Base-by-base conservation (phyloP, 2,797 vertebrate genomes). In the Oceanodroma leucorhoa region DNA sequence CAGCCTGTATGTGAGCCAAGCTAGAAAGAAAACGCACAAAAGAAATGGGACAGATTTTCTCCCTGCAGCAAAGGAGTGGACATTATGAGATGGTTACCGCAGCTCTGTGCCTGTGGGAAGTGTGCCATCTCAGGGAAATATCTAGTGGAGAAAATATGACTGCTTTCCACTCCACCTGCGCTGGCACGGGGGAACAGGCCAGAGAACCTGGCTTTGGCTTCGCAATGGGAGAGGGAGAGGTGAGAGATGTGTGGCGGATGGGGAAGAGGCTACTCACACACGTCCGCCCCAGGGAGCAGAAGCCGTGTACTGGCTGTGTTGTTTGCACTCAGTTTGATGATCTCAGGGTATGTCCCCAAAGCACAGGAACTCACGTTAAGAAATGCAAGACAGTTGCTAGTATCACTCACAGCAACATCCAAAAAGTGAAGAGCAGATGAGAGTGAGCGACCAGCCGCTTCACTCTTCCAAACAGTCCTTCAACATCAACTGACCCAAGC, bases 151-250 rank as follows among this genome's bases (percentile, higher is more conserved):
- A 50, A 91, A 67, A n/a, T 9, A 53, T 2, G 51, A 26, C 26
- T 65, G 32, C 30, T 84, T 87, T 69, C 30, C 3, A 1, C 26
- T 93, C 54, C 22, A 64, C 24, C 53, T 61, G 14, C 22, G 22
- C 57, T 72, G 61, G 41, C 41, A 13, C 0, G 13, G 38, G 21
- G 21, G 12, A 92, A 41, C 0, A 15, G 30, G n/a, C 32, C 48
- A 88, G 83, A 71, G 78, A 89, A 57, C 14, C 34, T 54, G 69
- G 27, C 53, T 90, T 60, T 65, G 70, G 45, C 66, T 82, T 87
- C 34, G 17, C 61, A 58, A 79, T 12, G 30, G 46, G 34, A 89
- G 43, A 84, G 24, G 24, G 34, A 73, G 30, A 43, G 29, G 34
- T 17, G 24, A 81, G 38, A 64, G 22, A 29, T 48, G 51, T 38